A percentile compares a stretch with the other conserved stretches of the same genome.
These are phyloP conservation scores for Aeoliscus strigatus DNA, from an alignment of 2,797 vertebrate genomes.

Conservation along the genomic window DNA sequence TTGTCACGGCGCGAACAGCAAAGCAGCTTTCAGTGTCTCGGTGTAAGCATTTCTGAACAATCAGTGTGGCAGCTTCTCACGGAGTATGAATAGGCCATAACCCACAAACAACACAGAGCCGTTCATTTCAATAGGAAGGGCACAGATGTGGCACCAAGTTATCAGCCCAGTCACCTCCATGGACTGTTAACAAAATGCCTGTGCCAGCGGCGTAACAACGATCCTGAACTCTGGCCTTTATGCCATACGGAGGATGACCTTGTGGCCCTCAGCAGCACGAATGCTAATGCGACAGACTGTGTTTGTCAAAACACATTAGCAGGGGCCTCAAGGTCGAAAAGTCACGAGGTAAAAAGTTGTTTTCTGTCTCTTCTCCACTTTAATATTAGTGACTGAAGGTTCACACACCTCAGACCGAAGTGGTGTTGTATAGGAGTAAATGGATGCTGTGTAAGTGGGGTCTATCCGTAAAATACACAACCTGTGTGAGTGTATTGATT, in stretches of 20 bases:
- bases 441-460: slow-evolving; percentile 41
- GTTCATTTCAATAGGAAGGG: slow-evolving; percentile 12
- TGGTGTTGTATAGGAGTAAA: slow-evolving; percentile 42
- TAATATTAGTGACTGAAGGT: slow-evolving; percentile 25
- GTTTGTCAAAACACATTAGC: slow-evolving; percentile 60
- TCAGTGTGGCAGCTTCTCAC: no score
- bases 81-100: no score
- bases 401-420: slow-evolving; percentile 36
- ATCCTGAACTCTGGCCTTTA: slow-evolving; percentile 54
- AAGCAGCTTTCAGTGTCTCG: no score
- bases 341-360: slow-evolving; percentile 32
- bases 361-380: slow-evolving; percentile 26
- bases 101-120: not conserved
- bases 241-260: slow-evolving; percentile 41
- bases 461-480: slow-evolving; percentile 29
- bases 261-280: slow-evolving; percentile 32
- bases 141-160: slow-evolving; percentile 45
- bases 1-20: no score
- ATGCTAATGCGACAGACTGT: slow-evolving; percentile 64
- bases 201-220: slow-evolving; percentile 41
- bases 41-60: no score
- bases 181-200: slow-evolving; percentile 51
- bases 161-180: slow-evolving; percentile 30
- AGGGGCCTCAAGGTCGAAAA: slow-evolving; percentile 38
- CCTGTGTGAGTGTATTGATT: slow-evolving; percentile 47